Evolutionary conservation across 37 sponge, comb jelly and placozoan species (phyloP).

Genomic region (Corticium candelabrum): DNA sequence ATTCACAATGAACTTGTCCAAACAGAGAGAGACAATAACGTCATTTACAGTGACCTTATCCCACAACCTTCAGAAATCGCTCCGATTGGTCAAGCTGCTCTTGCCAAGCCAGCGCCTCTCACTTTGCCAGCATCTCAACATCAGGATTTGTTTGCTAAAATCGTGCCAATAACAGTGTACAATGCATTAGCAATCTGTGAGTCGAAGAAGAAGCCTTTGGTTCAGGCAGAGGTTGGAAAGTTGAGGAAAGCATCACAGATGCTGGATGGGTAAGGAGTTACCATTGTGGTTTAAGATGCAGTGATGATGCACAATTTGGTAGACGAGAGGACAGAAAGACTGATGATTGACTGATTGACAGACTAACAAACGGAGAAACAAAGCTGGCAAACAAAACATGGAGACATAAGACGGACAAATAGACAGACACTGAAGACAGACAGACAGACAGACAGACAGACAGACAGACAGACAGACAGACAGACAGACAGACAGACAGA

Average conservation of each 20-base stretch:
- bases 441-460: no score
- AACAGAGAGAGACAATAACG: slow-evolving; percentile 85
- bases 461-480: no score
- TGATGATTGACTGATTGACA: no score
- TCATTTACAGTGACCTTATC: slow-evolving; percentile 90
- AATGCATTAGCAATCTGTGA: slow-evolving; percentile 52
- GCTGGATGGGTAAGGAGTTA: slow-evolving; percentile 69
- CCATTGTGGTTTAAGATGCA: no score
- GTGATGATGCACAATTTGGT: no score
- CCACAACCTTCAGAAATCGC: slow-evolving; percentile 61
- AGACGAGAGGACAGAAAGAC: no score
- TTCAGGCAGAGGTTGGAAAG: slow-evolving; percentile 58
- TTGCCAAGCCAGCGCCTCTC: slow-evolving; percentile 68
- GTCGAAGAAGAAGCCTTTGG: slow-evolving; percentile 43
- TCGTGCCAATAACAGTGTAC: slow-evolving; percentile 69
- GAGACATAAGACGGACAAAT: no score
- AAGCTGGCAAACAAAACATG: no score
- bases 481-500: no score
- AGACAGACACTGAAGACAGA: no score
- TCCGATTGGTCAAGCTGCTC: slow-evolving; percentile 67
- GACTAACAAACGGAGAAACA: no score
- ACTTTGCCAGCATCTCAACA: slow-evolving; percentile 66
- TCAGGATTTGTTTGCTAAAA: slow-evolving; percentile 71
- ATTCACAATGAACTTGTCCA: slow-evolving; percentile 53
- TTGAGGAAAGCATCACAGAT: slow-evolving; percentile 53